Percentiles rank a stretch among this genome's conserved stretches.
Evolutionary conservation across 2,888 invertebrate genomes (phyloP).

Genomic region (Diaperis boleti): DNA sequence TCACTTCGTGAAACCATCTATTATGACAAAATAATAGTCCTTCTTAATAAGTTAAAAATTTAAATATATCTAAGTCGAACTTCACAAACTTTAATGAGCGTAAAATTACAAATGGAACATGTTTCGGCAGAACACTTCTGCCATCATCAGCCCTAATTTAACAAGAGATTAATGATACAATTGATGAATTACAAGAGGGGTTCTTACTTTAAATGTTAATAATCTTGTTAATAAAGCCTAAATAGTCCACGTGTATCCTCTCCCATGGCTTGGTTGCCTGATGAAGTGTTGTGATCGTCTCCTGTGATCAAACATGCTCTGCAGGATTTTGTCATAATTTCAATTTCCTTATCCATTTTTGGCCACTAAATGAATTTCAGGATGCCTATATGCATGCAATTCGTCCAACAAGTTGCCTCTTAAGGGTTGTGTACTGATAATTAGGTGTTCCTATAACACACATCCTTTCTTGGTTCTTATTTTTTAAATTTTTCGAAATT

Average conservation of each 20-base stretch:
- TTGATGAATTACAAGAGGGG: too few species aligned
- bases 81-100: too few species aligned
- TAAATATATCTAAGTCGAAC: too few species aligned
- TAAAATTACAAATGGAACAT: too few species aligned
- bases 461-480: slow-evolving; percentile 19
- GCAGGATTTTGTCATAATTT: neutral
- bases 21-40: neutral
- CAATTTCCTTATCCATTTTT: neutral
- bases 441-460: slow-evolving; percentile 17
- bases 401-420: neutral
- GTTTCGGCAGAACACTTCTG: too few species aligned
- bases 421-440: neutral
- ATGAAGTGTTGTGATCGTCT: neutral
- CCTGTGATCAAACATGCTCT: neutral
- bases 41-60: too few species aligned
- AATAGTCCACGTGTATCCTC: neutral
- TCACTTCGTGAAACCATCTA: slow-evolving; percentile 21
- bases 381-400: neutral
- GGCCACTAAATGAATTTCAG: neutral
- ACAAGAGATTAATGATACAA: too few species aligned
- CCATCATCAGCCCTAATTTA: too few species aligned
- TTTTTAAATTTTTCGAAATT: slow-evolving; percentile 14
- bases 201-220: too few species aligned
- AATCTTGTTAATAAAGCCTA: neutral
- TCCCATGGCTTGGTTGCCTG: neutral